Evolutionary conservation across 2,797 vertebrate species (phyloP).

Genomic region (Crenuchus spilurus): DNA sequence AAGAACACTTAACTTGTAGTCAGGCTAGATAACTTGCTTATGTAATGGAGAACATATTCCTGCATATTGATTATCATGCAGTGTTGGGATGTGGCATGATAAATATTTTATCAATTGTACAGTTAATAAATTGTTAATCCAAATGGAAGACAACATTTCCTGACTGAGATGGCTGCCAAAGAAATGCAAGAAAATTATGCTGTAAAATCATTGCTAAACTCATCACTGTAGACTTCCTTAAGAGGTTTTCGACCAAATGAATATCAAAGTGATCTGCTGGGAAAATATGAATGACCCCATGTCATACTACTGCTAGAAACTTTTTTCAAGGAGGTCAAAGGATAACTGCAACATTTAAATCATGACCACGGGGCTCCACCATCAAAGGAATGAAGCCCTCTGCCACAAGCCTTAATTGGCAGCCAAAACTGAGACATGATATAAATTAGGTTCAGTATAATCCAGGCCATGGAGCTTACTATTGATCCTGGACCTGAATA

Average conservation of each 20-base stretch:
- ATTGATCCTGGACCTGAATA: conserved; percentile 32
- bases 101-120: too few relatives aligned
- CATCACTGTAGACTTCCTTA: not conserved
- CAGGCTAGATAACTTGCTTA: not conserved
- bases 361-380: conserved; percentile 24
- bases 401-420: conserved; percentile 42
- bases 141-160: not conserved
- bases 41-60: too few relatives aligned
- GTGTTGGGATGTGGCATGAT: too few relatives aligned
- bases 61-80: too few relatives aligned
- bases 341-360: conserved; percentile 47
- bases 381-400: conserved; percentile 38
- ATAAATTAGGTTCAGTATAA: conserved; percentile 28
- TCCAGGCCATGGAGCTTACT: conserved; percentile 24
- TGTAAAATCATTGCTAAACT: not conserved
- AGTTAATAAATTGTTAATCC: too few relatives aligned
- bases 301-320: conserved; percentile 1
- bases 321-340: conserved; percentile 41
- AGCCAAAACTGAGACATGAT: conserved; percentile 42
- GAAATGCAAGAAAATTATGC: not conserved
- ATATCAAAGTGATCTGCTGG: conserved; percentile 18
- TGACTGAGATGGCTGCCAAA: not conserved
- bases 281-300: conserved; percentile 18
- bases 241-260: not conserved
- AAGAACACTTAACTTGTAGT: too few relatives aligned